These are phyloP conservation scores for Sialis fuliginosa DNA, from an alignment of 2,888 invertebrate genomes.

Conservation along the genomic window DNA sequence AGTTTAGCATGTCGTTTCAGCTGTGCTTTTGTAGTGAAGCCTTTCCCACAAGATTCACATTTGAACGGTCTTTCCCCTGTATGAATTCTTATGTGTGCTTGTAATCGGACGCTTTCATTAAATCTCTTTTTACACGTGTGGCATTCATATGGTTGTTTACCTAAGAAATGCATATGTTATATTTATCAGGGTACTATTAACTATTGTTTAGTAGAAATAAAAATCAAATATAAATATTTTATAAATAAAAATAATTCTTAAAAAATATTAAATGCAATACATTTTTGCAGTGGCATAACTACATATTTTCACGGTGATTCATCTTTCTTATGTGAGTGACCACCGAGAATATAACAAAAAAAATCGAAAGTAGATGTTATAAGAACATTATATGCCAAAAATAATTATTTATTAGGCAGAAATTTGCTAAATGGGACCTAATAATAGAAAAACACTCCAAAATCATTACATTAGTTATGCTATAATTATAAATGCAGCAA, in stretches of 20 bases:
- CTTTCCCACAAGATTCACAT: constrained; percentile 3
- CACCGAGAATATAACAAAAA: too few relatives aligned
- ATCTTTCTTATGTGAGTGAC: background rate
- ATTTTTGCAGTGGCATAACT: background rate
- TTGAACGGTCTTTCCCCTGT: constrained; percentile 3
- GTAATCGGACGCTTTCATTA: constrained; percentile 3
- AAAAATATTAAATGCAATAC: too few relatives aligned
- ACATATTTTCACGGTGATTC: background rate
- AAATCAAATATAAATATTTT: background rate
- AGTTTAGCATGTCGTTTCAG: constrained; percentile 1
- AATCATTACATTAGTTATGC: too few relatives aligned
- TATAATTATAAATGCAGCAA: too few relatives aligned
- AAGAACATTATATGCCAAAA: too few relatives aligned
- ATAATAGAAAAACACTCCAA: too few relatives aligned
- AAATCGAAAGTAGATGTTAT: too few relatives aligned
- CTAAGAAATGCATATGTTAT: background rate
- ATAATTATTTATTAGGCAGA: too few relatives aligned
- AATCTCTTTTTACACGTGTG: constrained; percentile 1
- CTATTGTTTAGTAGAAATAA: too few relatives aligned
- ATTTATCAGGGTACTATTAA: too few relatives aligned
- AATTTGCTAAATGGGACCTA: too few relatives aligned
- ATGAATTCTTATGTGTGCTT: constrained; percentile 3
- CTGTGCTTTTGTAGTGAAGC: constrained; percentile 1
- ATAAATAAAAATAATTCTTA: too few relatives aligned
- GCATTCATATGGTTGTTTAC: constrained; percentile 2